Conservation (phyloP, 2,888 invertebrate genomes). For the Trichopria drosophilae region DNA sequence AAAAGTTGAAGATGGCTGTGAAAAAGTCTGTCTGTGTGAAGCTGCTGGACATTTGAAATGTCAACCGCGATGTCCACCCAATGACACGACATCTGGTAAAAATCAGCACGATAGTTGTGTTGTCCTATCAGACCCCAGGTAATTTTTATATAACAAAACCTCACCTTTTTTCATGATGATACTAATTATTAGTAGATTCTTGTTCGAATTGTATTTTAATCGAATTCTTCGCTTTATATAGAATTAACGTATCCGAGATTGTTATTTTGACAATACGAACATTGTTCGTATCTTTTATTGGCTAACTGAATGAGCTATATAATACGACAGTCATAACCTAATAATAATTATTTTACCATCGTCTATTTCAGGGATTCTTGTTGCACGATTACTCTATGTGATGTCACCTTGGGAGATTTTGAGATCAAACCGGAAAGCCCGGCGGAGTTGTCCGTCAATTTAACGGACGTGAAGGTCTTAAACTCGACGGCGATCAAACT, state of each 20-base stretch:
- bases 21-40: conserved; percentile 76
- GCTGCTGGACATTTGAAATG: conserved; percentile 74
- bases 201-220: too few species aligned
- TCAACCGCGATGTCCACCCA: conserved; percentile 65
- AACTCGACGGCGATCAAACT: conserved; percentile 55
- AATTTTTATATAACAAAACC: too few species aligned
- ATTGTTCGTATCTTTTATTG: too few species aligned
- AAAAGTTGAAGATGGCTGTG: conserved; percentile 79
- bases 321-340: too few species aligned
- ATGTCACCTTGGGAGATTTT: conserved; percentile 78
- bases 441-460: conserved; percentile 49
- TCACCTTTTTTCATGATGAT: too few species aligned
- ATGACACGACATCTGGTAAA: conserved; percentile 47
- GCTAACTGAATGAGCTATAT: too few species aligned
- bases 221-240: too few species aligned
- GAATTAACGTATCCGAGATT: too few species aligned
- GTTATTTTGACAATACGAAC: too few species aligned
- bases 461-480: conserved; percentile 52
- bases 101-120: conserved; percentile 74
- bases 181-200: too few species aligned
- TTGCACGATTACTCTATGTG: conserved; percentile 83
- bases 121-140: conserved; percentile 73
- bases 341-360: too few species aligned
- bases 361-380: conserved; percentile 69
- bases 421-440: conserved; percentile 60